Conservation (phyloP, 2,113 vertebrate genomes). For the Herpetotheres cachinnans region DNA sequence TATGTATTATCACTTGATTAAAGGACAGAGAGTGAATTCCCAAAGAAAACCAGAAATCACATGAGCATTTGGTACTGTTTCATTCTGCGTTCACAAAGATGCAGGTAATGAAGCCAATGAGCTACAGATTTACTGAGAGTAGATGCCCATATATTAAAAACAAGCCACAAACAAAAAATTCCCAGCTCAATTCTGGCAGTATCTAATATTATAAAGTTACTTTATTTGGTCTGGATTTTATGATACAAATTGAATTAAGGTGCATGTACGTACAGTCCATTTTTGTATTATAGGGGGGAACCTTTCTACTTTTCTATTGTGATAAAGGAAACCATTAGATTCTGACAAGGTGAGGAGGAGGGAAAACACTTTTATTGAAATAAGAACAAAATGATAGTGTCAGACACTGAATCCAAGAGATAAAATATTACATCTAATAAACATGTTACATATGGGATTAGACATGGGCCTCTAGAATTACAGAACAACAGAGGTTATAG, state of each 20-base stretch:
- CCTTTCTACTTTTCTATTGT: conserved; percentile 83
- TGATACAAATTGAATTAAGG: conserved; percentile 75
- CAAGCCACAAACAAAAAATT: background rate
- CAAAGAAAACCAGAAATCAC: background rate
- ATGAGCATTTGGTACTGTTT: background rate
- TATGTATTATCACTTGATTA: conserved; percentile 49
- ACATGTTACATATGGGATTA: conserved; percentile 87
- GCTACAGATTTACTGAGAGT: background rate
- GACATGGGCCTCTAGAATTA: conserved; percentile 73
- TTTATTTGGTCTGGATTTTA: conserved; percentile 72
- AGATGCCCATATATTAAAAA: background rate
- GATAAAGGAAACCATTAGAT: conserved; percentile 93
- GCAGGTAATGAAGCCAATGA: background rate
- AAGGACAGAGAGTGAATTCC: background rate
- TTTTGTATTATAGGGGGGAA: conserved; percentile 72
- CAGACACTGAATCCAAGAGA: conserved; percentile 86
- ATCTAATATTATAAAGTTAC: conserved; percentile 58
- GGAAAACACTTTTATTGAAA: conserved; percentile 96
- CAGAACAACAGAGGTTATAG: conserved; percentile 56
- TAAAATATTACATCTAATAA: conserved; percentile 99
- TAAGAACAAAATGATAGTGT: conserved; percentile 92
- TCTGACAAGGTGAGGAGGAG: conserved; percentile 83
- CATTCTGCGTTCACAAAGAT: background rate
- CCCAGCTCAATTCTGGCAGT: background rate
- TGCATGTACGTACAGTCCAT: conserved; percentile 72